Evolutionary conservation across 2,113 vertebrate species (phyloP).

Genomic region (Misgurnus anguillicaudatus): DNA sequence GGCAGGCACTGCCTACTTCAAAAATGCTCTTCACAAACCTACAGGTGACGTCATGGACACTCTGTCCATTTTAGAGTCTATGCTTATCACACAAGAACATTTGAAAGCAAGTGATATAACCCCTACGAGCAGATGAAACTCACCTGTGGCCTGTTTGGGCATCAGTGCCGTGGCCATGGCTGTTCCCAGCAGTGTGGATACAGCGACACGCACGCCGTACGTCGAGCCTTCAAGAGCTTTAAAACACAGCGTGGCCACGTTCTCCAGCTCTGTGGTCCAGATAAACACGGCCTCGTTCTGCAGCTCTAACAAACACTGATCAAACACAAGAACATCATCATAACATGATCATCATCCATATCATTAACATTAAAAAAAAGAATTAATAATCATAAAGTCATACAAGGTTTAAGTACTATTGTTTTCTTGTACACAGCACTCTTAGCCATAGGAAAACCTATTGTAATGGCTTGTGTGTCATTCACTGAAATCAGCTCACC

Average conservation of each 20-base stretch:
- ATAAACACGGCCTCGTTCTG: conserved; percentile 98
- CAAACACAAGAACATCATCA: not conserved
- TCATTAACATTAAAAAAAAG: too few relatives aligned
- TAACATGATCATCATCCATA: not conserved
- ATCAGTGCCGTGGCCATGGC: conserved; percentile 97
- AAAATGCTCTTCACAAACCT: too few relatives aligned
- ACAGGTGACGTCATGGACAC: too few relatives aligned
- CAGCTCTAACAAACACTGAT: conserved; percentile 91
- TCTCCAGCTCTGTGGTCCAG: conserved; percentile 98
- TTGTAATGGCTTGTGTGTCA: too few relatives aligned
- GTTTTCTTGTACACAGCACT: too few relatives aligned
- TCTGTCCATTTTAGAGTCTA: too few relatives aligned
- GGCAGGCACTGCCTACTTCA: too few relatives aligned
- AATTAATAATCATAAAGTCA: too few relatives aligned
- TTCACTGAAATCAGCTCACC: conserved; percentile 64
- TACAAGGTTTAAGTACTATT: too few relatives aligned
- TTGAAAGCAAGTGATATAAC: too few relatives aligned
- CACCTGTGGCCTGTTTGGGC: conserved; percentile 97
- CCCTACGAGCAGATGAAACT: not conserved
- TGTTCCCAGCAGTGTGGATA: conserved; percentile 92
- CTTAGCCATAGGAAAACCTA: too few relatives aligned
- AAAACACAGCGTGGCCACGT: conserved; percentile 92
- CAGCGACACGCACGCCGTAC: conserved; percentile 93
- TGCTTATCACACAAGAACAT: too few relatives aligned
- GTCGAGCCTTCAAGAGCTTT: conserved; percentile 97